Conservation (phyloP, 2,797 vertebrate genomes). For the Vireo griseus region DNA sequence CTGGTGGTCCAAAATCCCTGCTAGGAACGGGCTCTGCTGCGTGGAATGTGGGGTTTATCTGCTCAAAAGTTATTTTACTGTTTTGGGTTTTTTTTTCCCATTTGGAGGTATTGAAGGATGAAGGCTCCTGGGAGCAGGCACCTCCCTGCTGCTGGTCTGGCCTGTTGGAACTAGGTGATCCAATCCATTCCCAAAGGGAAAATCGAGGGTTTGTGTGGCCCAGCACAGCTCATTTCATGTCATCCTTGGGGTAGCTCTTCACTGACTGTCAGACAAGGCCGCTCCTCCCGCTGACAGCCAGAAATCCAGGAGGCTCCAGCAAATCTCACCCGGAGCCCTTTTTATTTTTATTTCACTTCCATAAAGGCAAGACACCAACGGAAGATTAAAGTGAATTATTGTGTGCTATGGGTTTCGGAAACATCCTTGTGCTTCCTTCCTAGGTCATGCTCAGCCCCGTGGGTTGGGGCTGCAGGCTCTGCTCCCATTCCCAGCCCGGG, state of each 20-base stretch:
- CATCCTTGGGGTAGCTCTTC: background rate
- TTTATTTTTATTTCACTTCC: background rate
- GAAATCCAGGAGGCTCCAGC: background rate
- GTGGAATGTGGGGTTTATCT: rapidly evolving
- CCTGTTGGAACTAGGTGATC: background rate
- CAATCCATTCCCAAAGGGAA: background rate
- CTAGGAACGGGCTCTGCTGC: background rate
- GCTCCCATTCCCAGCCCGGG: background rate
- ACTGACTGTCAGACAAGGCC: background rate
- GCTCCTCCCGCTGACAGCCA: background rate
- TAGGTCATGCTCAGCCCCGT: constrained; percentile 42
- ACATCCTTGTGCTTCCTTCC: constrained; percentile 66
- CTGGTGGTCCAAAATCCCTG: background rate
- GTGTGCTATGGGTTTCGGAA: constrained; percentile 57
- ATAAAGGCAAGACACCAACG: background rate
- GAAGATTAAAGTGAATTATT: constrained; percentile 66
- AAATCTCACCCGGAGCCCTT: background rate
- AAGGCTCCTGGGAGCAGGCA: background rate
- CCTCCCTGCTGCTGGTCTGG: background rate
- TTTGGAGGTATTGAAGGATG: background rate
- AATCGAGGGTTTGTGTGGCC: background rate
- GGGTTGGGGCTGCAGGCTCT: background rate
- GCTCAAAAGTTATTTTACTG: background rate
- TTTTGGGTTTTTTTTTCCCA: background rate
- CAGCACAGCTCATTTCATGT: background rate